Base-by-base conservation (phyloP, 2,797 vertebrate species). In the Sebastes oblongus region DNA sequence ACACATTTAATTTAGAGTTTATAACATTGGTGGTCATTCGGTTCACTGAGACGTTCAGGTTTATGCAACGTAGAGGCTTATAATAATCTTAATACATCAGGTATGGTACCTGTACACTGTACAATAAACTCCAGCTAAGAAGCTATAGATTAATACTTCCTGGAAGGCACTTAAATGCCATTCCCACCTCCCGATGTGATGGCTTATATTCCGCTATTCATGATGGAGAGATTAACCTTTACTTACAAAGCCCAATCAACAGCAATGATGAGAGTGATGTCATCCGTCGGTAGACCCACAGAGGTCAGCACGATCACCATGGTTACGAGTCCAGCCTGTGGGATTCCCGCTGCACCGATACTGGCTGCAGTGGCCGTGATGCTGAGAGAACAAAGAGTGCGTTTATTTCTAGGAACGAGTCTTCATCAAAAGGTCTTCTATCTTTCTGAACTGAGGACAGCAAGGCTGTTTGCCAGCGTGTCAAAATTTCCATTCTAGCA, bases 251-350 rank as follows among this genome's bases (percentile, higher is more conserved):
- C 98, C 98, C 98, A 99, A 84, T 99, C 98, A 0, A 99, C 97
- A 0, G 98, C 98, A 13, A 99, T 97, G 73, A 99, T 99, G 77
- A 99, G 93, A 0, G 97, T 98, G 95, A 99, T 99, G 94, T 99
- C 98, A 0, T 99, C 98, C 0, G 98, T 99, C 20, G 98, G 98
- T 84, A 99, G 94, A 27, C 98, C 98, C 75, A 99, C 98, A 0
- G 98, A 99, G 66, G 98, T 99, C 84, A 99, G 93, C 71, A 99
- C 98, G 0, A 99, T 99, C 93, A 98, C 98, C 98, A 99, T 99
- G 75, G 98, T 99, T 85, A 99, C 97, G 1, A 99, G 96, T 34
- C 98, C 98, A 1, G 98, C 98, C 85, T 99, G 98, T 0, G 98
- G 98, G 87, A 99, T 99, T 20, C 98, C 98, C 0, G 98, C 98